phyloP scores from a whole-genome alignment of 2,113 vertebrate genomes.

The Lanius collurio region DNA sequence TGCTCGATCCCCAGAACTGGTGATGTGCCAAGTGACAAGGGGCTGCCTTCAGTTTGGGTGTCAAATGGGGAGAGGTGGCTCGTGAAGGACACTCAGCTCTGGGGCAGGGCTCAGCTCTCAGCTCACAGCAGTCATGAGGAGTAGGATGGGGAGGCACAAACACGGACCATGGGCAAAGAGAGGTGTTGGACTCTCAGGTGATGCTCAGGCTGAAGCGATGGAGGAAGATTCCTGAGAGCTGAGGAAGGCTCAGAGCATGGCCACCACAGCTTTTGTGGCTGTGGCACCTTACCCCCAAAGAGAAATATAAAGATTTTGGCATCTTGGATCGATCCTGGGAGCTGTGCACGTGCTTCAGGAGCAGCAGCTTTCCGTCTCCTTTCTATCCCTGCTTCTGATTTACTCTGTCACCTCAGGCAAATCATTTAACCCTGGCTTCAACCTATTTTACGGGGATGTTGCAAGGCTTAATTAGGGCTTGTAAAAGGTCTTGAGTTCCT shows the following conservation, averaged over 20 bases:
- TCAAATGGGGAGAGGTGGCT: neutral
- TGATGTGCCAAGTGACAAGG: neutral
- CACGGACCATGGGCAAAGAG: rapidly evolving
- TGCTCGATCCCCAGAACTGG: rapidly evolving
- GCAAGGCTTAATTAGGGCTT: conserved; percentile 57
- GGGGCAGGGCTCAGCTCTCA: neutral
- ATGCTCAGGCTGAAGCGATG: neutral
- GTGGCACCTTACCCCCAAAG: neutral
- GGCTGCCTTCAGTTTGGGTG: neutral
- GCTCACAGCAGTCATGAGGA: neutral
- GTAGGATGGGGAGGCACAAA: neutral
- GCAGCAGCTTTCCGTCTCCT: neutral
- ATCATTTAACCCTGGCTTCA: conserved; percentile 57
- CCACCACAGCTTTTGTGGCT: neutral
- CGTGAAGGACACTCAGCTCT: neutral
- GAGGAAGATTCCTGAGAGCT: neutral
- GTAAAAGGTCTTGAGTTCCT: conserved; percentile 47
- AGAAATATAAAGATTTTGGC: neutral
- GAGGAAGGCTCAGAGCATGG: neutral
- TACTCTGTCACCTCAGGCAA: conserved; percentile 49
- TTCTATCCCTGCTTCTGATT: conserved; percentile 39
- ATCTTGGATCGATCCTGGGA: neutral
- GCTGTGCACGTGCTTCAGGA: neutral
- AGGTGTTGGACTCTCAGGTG: neutral
- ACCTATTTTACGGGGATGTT: conserved; percentile 56